Conservation (phyloP, 2,888 invertebrate species). For the Drosophila pegasa region DNA sequence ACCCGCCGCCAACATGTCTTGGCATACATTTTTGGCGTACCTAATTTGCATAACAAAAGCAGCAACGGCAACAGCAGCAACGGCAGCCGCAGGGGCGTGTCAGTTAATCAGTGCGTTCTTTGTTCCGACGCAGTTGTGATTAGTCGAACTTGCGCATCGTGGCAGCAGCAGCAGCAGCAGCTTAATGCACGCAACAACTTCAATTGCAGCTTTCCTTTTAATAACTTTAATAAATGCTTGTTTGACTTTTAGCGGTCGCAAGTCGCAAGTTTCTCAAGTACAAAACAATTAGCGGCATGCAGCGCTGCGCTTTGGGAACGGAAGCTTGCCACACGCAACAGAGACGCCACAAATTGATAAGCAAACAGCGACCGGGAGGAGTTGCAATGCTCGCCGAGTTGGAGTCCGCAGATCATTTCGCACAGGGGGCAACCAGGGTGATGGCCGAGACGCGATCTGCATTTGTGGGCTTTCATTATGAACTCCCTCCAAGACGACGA, state of each 20-base stretch:
- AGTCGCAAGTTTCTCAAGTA: slow-evolving; percentile 75
- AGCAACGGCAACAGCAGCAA: slow-evolving; percentile 6
- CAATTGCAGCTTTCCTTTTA: slow-evolving; percentile 50
- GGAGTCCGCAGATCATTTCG: slow-evolving; percentile 37
- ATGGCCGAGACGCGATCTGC: slow-evolving; percentile 37
- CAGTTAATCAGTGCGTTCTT: slow-evolving; percentile 70
- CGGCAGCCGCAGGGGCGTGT: slow-evolving; percentile 40
- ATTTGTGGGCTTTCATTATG: slow-evolving; percentile 67
- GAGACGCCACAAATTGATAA: slow-evolving; percentile 14
- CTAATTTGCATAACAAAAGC: slow-evolving; percentile 69
- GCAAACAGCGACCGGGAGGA: slow-evolving; percentile 6
- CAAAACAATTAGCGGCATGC: slow-evolving; percentile 74
- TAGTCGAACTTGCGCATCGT: slow-evolving; percentile 32
- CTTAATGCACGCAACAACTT: slow-evolving; percentile 51
- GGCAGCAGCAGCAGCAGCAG: slow-evolving; percentile 17
- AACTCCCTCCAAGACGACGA: slow-evolving; percentile 15
- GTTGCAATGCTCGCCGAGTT: slow-evolving; percentile 30
- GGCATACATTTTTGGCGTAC: slow-evolving; percentile 30
- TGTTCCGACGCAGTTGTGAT: slow-evolving; percentile 49
- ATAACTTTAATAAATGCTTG: slow-evolving; percentile 77
- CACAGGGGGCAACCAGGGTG: slow-evolving; percentile 9
- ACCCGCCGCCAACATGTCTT: not conserved
- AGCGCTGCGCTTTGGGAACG: slow-evolving; percentile 67
- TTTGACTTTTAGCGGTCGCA: slow-evolving; percentile 70
- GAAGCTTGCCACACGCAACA: slow-evolving; percentile 66